Evolutionary conservation across 1,140 invertebrate species (phyloP).

Genomic region (Forficula auricularia): DNA sequence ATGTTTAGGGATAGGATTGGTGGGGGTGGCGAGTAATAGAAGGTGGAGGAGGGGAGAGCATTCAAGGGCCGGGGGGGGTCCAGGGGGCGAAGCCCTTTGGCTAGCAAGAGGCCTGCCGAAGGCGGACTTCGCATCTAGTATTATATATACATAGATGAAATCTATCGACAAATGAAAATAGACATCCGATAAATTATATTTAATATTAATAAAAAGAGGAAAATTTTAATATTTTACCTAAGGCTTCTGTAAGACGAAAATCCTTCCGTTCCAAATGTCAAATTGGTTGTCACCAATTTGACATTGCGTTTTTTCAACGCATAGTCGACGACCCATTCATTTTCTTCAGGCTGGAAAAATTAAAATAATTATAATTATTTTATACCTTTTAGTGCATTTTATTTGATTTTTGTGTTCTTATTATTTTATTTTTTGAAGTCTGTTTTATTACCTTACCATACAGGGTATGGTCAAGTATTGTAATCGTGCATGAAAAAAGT

Average conservation of each 20-base stretch:
- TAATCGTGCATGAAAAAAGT: background rate
- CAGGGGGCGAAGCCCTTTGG: too few species aligned
- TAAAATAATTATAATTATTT: too few species aligned
- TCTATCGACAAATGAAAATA: too few species aligned
- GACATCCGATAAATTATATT: background rate
- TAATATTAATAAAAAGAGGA: background rate
- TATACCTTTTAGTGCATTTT: background rate
- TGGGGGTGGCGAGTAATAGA: too few species aligned
- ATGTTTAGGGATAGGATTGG: too few species aligned
- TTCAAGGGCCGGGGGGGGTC: too few species aligned
- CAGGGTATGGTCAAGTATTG: background rate
- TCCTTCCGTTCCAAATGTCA: slow-evolving; percentile 91
- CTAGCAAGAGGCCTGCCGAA: too few species aligned
- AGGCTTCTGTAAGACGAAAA: slow-evolving; percentile 71
- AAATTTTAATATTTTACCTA: slow-evolving; percentile 15
- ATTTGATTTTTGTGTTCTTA: background rate
- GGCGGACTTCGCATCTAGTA: too few species aligned
- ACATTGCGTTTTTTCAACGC: slow-evolving; percentile 86
- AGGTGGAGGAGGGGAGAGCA: too few species aligned
- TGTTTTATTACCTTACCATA: background rate
- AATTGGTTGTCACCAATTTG: slow-evolving; percentile 78
- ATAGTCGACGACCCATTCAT: slow-evolving; percentile 94
- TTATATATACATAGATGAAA: too few species aligned
- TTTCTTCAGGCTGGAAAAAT: slow-evolving; percentile 72
- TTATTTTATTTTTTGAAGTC: background rate